Evolutionary conservation across 2,113 vertebrate species (phyloP).

Genomic region (Pampusana beccarii): DNA sequence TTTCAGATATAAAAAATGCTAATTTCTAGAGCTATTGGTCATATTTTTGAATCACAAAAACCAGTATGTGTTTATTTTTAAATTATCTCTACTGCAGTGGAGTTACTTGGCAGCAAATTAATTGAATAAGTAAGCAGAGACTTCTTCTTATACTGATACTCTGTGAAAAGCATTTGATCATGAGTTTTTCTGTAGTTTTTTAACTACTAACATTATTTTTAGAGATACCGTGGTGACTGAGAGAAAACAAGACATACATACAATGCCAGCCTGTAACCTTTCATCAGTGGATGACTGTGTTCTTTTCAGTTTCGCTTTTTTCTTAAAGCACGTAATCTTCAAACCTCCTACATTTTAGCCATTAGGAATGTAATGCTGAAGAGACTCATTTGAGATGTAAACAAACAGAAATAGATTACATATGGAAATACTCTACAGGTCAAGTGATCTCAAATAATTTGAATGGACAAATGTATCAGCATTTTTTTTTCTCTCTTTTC

Average conservation of each 20-base stretch:
- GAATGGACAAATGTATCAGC: neutral
- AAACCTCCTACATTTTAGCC: neutral
- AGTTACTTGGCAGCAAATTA: neutral
- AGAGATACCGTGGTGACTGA: neutral
- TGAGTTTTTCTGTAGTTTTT: neutral
- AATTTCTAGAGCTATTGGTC: neutral
- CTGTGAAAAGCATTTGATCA: neutral
- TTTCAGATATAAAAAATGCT: neutral
- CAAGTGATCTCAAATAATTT: neutral
- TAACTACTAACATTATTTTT: neutral
- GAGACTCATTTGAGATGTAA: neutral
- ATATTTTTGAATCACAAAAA: neutral
- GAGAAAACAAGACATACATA: neutral
- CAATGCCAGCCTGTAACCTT: neutral
- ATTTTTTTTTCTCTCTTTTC: neutral
- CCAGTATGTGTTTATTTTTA: neutral
- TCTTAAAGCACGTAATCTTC: neutral
- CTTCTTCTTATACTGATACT: neutral
- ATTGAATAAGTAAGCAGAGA: neutral
- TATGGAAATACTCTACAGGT: neutral
- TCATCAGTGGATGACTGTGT: neutral
- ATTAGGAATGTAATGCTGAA: neutral
- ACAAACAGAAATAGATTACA: neutral
- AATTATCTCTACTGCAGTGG: neutral
- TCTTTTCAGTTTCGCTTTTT: neutral